Conservation (phyloP, 2,797 vertebrate genomes). For the Coranthus polyacanthus region DNA sequence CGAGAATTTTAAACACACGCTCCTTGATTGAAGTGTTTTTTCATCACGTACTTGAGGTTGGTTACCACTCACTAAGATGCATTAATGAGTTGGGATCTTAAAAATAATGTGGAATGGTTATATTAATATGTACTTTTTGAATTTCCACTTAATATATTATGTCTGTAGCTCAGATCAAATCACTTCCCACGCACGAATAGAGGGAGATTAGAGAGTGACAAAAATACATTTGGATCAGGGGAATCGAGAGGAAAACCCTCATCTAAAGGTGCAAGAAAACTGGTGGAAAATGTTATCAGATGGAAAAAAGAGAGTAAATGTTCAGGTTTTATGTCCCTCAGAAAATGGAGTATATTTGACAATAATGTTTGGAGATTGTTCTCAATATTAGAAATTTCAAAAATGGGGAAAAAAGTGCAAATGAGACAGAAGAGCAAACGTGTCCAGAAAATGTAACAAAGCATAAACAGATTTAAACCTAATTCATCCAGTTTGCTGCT, state of each 20-base stretch:
- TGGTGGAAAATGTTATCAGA: no score
- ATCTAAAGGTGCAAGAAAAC: no score
- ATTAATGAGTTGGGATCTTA: neutral
- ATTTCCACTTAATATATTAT: neutral
- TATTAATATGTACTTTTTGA: conserved; percentile 3
- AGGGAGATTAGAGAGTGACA: neutral
- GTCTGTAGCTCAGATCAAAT: conserved; percentile 17
- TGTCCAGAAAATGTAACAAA: neutral
- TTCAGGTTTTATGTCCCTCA: no score
- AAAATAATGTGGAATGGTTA: conserved; percentile 12
- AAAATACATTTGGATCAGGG: neutral
- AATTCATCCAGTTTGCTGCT: conserved; percentile 17
- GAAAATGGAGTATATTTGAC: no score
- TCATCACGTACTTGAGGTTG: conserved; percentile 17
- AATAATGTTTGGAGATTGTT: no score
- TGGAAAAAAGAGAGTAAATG: no score
- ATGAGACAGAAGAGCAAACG: neutral
- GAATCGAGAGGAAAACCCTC: no score
- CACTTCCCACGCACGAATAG: no score
- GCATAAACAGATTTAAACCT: conserved; percentile 10
- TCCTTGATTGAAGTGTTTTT: conserved; percentile 33
- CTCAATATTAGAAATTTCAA: no score
- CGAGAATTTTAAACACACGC: conserved; percentile 44
- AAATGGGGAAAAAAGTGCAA: neutral
- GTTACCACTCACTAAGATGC: neutral